Conservation (phyloP, 64 coral and sea anemone genomes). For the Stichodactyla helianthus region DNA sequence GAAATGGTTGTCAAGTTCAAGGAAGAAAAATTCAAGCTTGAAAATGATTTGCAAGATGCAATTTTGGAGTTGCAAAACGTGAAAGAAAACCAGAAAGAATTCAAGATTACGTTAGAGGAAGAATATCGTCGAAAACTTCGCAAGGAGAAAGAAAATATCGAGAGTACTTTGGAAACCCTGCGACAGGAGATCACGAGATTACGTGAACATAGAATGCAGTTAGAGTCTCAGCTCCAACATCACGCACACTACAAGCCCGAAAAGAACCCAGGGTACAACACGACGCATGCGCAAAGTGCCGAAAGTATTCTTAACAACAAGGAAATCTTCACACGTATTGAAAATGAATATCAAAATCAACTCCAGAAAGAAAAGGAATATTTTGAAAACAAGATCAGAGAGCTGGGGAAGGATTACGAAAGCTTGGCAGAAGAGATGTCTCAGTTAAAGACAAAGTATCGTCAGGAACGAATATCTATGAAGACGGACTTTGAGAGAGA, state of each 20-base stretch:
- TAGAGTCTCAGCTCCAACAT: slow-evolving; percentile 57
- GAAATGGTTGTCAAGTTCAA: slow-evolving; percentile 49
- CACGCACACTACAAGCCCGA: neutral
- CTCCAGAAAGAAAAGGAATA: slow-evolving; percentile 60
- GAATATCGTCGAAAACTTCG: slow-evolving; percentile 47
- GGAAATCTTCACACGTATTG: slow-evolving; percentile 42
- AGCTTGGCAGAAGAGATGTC: slow-evolving; percentile 54
- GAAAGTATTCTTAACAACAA: slow-evolving; percentile 11
- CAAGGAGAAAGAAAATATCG: slow-evolving; percentile 80
- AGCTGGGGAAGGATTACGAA: slow-evolving; percentile 50
- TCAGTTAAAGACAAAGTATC: slow-evolving; percentile 45
- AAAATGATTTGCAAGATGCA: slow-evolving; percentile 48
- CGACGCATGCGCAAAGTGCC: neutral
- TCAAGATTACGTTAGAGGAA: slow-evolving; percentile 35
- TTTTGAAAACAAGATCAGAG: slow-evolving; percentile 37
- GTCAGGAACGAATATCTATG: slow-evolving; percentile 55
- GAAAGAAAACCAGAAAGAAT: slow-evolving; percentile 49
- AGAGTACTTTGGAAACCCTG: slow-evolving; percentile 60
- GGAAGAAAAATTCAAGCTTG: slow-evolving; percentile 61
- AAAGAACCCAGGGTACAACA: slow-evolving; percentile 12
- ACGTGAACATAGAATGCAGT: slow-evolving; percentile 52
- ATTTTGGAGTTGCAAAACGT: slow-evolving; percentile 43
- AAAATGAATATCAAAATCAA: slow-evolving; percentile 66
- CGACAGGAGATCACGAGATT: slow-evolving; percentile 61
- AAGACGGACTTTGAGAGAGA: slow-evolving; percentile 67